Conservation (phyloP, 2,888 invertebrate genomes). For the Napeogenes inachia region DNA sequence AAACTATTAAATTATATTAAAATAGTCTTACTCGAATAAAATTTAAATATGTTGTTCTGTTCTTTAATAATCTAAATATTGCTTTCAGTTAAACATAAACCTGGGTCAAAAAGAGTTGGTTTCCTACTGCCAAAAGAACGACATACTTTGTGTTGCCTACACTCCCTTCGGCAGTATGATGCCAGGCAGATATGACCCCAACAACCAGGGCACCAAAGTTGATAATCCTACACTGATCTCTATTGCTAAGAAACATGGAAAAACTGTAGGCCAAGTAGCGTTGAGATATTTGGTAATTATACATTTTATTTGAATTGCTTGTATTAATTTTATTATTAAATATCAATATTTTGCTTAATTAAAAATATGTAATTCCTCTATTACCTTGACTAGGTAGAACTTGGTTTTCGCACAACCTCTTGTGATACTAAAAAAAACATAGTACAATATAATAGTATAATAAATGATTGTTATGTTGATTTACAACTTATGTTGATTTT, state of each 20-base stretch:
- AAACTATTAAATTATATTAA: too few species aligned
- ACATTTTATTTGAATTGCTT: not conserved
- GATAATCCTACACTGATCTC: conserved; percentile 72
- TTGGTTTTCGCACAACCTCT: too few species aligned
- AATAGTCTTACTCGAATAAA: too few species aligned
- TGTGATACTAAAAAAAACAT: too few species aligned
- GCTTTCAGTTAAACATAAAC: conserved; percentile 75
- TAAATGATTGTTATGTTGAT: too few species aligned
- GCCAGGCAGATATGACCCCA: conserved; percentile 56
- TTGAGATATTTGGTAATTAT: conserved; percentile 78
- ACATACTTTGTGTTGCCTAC: conserved; percentile 80
- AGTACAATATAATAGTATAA: too few species aligned
- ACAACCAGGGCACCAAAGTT: conserved; percentile 71
- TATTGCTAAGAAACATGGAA: conserved; percentile 80
- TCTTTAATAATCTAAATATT: not conserved
- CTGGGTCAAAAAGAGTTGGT: conserved; percentile 81
- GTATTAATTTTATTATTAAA: not conserved
- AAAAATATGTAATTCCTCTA: too few species aligned
- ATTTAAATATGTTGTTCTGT: too few species aligned
- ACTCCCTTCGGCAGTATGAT: conserved; percentile 81
- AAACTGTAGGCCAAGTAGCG: conserved; percentile 80
- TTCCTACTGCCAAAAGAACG: conserved; percentile 77
- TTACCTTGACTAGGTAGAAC: too few species aligned
- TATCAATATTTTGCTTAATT: too few species aligned
- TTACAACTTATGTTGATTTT: too few species aligned